Conservation (phyloP, 2,113 vertebrate genomes). For the Apus apus region DNA sequence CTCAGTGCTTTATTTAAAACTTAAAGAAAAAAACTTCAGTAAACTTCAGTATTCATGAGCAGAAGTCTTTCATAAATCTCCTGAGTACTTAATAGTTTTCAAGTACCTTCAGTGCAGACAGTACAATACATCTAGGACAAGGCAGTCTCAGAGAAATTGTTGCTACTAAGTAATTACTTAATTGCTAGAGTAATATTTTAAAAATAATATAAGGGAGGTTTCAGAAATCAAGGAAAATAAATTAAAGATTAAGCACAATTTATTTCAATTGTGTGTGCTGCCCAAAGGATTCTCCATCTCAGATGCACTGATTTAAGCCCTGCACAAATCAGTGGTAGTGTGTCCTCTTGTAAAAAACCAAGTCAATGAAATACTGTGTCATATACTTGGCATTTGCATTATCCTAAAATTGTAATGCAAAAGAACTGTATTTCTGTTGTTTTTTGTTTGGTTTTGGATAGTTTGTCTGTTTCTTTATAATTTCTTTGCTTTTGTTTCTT, state of each 20-base stretch:
- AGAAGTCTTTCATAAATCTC: slow-evolving; percentile 33
- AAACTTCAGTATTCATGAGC: slow-evolving; percentile 25
- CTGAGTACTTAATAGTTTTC: slow-evolving; percentile 18
- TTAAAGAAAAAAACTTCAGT: neutral
- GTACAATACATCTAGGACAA: neutral
- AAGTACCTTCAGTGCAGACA: slow-evolving; percentile 16
- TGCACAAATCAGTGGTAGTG: neutral
- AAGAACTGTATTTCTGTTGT: neutral
- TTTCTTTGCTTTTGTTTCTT: neutral
- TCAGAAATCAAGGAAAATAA: neutral
- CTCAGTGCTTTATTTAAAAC: slow-evolving; percentile 55
- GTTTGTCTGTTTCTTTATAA: neutral
- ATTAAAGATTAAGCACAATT: neutral
- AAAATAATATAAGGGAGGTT: neutral
- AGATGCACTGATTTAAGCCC: neutral
- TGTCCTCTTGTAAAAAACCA: neutral
- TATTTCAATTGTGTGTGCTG: neutral
- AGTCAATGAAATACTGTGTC: neutral
- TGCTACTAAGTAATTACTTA: neutral
- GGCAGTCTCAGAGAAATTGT: neutral
- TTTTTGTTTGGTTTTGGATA: no score
- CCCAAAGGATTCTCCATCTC: neutral
- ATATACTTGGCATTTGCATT: neutral
- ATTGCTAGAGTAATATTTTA: neutral
- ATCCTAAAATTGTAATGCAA: neutral